A percentile compares a stretch with the other conserved stretches of the same genome.
Evolutionary conservation across 2,113 vertebrate genomes (phyloP).

Genomic region (Gnathochromis pfefferi): DNA sequence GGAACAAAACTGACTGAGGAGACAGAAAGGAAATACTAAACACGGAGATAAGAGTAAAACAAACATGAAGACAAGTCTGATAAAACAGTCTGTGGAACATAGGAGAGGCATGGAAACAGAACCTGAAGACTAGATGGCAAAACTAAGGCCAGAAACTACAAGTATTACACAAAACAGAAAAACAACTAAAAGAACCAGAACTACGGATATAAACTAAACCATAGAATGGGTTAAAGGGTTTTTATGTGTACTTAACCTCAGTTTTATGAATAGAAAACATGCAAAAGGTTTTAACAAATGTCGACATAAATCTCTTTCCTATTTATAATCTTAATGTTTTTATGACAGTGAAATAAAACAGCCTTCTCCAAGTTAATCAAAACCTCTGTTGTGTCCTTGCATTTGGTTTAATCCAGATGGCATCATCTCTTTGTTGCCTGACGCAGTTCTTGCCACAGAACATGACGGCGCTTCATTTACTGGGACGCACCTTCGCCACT

Average conservation of each 20-base stretch:
- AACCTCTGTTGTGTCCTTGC: neutral
- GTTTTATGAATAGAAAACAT: neutral
- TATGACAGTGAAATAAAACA: neutral
- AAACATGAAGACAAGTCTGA: neutral
- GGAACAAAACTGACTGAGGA: neutral
- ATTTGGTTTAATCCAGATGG: slow-evolving; percentile 38
- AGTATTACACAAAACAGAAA: neutral
- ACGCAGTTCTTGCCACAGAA: slow-evolving; percentile 74
- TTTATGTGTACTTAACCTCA: neutral
- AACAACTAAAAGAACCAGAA: neutral
- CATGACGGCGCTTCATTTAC: slow-evolving; percentile 61
- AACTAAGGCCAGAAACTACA: neutral
- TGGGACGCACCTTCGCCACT: slow-evolving; percentile 78
- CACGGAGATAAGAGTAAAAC: neutral
- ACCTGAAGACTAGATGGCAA: neutral
- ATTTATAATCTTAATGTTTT: neutral
- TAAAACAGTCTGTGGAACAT: neutral
- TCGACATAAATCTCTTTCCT: neutral
- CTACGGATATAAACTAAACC: neutral
- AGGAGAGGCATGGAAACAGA: neutral
- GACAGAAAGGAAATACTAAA: neutral
- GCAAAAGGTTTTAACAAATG: neutral
- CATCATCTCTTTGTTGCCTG: slow-evolving; percentile 79
- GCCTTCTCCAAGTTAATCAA: neutral
- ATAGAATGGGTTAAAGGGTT: neutral